phyloP scores from a whole-genome alignment of 2,888 invertebrate genomes.

The Lamellibrachia satsuma region DNA sequence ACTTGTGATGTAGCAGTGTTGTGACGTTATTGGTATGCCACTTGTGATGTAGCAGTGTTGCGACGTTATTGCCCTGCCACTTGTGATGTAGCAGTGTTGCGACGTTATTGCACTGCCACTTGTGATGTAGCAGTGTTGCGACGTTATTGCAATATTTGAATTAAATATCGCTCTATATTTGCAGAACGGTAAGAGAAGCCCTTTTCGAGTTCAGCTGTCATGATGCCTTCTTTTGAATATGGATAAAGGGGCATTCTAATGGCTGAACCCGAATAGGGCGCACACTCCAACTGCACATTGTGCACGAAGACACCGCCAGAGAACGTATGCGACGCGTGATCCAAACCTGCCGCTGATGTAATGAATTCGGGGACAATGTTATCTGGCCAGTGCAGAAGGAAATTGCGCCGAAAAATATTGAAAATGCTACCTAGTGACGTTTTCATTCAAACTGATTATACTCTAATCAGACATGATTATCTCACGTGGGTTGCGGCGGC shows the following conservation, averaged over 20 bases:
- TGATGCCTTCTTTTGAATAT: not conserved
- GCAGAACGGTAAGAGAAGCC: not conserved
- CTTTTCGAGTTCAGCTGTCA: slow-evolving; percentile 6
- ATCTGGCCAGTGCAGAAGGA: not conserved
- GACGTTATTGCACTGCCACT: not conserved
- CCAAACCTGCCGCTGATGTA: not conserved
- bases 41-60: not conserved
- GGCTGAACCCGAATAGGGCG: not conserved
- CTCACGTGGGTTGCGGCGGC: no score
- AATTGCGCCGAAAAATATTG: not conserved
- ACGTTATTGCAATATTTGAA: not conserved
- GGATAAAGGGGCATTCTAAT: not conserved
- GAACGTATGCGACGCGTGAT: no score
- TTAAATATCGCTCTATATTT: not conserved
- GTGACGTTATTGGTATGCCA: not conserved
- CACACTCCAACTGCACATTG: not conserved
- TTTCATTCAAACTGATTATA: not conserved
- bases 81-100: not conserved
- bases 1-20: not conserved
- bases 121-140: not conserved
- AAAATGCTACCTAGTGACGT: not conserved
- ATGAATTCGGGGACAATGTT: not conserved
- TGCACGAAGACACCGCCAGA: not conserved
- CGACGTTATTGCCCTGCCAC: not conserved
- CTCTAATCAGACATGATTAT: not conserved